These are phyloP conservation scores for Lathamus discolor DNA, from an alignment of 2,113 vertebrate genomes.

Conservation along the genomic window DNA sequence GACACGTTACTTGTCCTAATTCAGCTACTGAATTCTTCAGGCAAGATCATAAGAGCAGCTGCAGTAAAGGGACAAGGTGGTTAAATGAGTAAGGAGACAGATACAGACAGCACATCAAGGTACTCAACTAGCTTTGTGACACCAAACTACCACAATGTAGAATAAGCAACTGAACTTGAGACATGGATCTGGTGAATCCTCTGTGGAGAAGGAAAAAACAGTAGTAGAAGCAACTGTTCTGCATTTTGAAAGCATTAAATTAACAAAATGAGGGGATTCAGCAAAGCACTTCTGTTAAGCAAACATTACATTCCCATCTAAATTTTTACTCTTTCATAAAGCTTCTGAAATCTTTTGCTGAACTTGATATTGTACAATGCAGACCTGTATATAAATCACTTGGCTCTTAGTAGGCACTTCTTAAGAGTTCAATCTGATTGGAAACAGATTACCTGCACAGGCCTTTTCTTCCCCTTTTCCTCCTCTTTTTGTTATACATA, in stretches of 20 bases:
- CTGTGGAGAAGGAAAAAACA: not conserved
- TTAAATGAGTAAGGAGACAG: not conserved
- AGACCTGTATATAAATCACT: conserved; percentile 47
- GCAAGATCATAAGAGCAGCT: not conserved
- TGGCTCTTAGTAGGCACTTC: conserved; percentile 34
- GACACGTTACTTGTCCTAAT: not conserved
- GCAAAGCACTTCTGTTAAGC: not conserved
- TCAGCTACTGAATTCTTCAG: not conserved
- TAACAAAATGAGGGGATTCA: conserved; percentile 20
- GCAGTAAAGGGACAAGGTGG: not conserved
- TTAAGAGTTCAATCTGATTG: conserved; percentile 40
- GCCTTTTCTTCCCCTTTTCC: not conserved
- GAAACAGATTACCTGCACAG: conserved; percentile 56
- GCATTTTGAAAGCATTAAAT: conserved; percentile 16
- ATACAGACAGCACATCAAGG: not conserved
- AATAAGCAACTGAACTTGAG: not conserved
- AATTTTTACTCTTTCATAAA: conserved; percentile 34
- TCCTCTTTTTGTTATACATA: not conserved
- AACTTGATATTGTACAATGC: conserved; percentile 3
- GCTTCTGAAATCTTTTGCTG: conserved; percentile 36
- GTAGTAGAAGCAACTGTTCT: conserved; percentile 7
- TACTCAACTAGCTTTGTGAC: not conserved
- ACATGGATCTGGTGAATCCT: not conserved
- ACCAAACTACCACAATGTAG: not conserved
- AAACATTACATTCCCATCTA: conserved; percentile 16